Evolutionary conservation across 92 coral and sea anemone species (phyloP).

Genomic region (Diadumene lineata): DNA sequence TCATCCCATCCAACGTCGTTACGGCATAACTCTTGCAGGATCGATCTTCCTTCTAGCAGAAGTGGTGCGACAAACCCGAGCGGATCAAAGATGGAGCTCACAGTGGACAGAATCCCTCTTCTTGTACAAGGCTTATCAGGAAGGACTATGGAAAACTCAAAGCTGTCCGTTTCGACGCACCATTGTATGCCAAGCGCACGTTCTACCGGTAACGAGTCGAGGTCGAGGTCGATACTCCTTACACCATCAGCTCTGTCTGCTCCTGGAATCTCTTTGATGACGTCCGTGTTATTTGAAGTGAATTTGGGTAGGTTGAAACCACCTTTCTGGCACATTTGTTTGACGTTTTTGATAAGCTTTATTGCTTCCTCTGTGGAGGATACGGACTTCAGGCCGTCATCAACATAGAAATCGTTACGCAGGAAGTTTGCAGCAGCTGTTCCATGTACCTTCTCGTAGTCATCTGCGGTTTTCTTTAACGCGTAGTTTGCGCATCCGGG

Average conservation of each 20-base stretch:
- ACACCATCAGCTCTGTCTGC: conserved; percentile 3
- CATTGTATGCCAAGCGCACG: background rate
- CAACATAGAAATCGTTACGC: background rate
- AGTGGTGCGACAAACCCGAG: conserved; percentile 51
- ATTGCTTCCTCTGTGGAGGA: background rate
- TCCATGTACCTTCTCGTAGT: conserved; percentile 8
- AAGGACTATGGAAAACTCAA: conserved; percentile 31
- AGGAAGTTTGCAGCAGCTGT: conserved; percentile 11
- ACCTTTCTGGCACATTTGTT: conserved; percentile 6
- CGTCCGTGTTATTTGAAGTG: background rate
- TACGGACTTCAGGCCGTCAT: conserved; percentile 21
- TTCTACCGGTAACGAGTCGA: conserved; percentile 5
- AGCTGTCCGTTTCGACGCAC: conserved; percentile 25
- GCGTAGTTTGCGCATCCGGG: background rate
- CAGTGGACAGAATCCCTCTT: conserved; percentile 44
- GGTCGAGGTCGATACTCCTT: conserved; percentile 7
- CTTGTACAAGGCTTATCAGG: conserved; percentile 46
- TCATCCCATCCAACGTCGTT: conserved; percentile 39
- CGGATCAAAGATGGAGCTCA: conserved; percentile 46
- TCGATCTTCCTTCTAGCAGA: conserved; percentile 34
- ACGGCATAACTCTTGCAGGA: conserved; percentile 36
- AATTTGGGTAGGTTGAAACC: conserved; percentile 26
- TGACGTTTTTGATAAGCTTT: conserved; percentile 1
- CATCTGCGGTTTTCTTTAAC: background rate
- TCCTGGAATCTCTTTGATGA: conserved; percentile 1